These are phyloP conservation scores for Eptesicus fuscus DNA, from an alignment of 2,113 vertebrate genomes.

Conservation along the genomic window DNA sequence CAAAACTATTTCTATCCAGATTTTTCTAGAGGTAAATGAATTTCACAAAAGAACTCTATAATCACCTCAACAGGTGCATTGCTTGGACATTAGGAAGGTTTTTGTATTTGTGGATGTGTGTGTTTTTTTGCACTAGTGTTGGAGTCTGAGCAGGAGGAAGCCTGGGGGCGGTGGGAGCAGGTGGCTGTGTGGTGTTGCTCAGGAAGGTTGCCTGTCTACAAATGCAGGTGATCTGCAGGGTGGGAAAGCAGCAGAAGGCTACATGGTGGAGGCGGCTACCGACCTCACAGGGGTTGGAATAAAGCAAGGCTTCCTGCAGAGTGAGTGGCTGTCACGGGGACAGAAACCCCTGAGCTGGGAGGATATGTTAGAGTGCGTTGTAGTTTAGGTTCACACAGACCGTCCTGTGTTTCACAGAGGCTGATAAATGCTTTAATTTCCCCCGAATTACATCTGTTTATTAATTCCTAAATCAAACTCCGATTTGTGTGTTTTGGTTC, in stretches of 20 bases:
- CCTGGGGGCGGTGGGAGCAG: neutral
- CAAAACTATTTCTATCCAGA: neutral
- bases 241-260: neutral
- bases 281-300: neutral
- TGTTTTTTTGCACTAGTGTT: neutral
- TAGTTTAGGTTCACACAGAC: neutral
- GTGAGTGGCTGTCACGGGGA: neutral
- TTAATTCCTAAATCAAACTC: conserved; percentile 61
- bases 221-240: neutral
- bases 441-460: neutral
- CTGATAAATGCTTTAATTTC: conserved; percentile 59
- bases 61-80: neutral
- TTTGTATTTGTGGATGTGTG: neutral
- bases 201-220: neutral
- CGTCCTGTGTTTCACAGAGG: neutral
- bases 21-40: neutral
- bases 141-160: neutral
- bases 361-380: neutral
- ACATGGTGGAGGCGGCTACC: neutral
- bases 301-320: neutral
- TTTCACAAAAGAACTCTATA: neutral
- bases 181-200: neutral
- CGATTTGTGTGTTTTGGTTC: neutral
- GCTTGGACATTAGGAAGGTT: neutral
- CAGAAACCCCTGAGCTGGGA: neutral